A percentile compares a stretch with the other conserved stretches of the same genome.
Evolutionary conservation across 92 coral and sea anemone genomes (phyloP).

Genomic region (Phenganax marumi): DNA sequence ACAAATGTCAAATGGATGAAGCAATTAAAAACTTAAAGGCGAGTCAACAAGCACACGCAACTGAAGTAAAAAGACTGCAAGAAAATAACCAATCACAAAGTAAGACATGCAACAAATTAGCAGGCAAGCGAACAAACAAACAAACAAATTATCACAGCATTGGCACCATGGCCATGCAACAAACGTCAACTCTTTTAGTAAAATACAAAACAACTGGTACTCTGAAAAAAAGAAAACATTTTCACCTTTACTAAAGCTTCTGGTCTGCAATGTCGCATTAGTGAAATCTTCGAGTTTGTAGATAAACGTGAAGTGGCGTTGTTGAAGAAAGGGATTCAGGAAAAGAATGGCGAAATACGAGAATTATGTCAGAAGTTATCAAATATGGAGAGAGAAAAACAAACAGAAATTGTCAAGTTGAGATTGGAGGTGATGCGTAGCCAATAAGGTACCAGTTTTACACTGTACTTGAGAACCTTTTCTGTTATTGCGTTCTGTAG

Average conservation of each 20-base stretch:
- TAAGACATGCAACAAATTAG: conserved; percentile 29
- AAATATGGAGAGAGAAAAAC: conserved; percentile 75
- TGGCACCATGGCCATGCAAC: too few relatives aligned
- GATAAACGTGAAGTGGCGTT: conserved; percentile 69
- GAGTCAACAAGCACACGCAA: conserved; percentile 68
- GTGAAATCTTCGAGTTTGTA: conserved; percentile 15
- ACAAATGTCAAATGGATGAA: conserved; percentile 77
- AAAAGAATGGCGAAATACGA: conserved; percentile 68
- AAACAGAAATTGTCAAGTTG: conserved; percentile 91
- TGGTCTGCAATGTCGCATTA: not conserved
- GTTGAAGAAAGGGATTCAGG: conserved; percentile 73
- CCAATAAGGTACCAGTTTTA: not conserved
- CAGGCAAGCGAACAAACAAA: not conserved
- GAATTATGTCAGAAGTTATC: conserved; percentile 72
- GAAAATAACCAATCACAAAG: conserved; percentile 77
- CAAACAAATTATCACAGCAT: not conserved
- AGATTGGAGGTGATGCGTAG: conserved; percentile 69
- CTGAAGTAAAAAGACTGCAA: conserved; percentile 64
- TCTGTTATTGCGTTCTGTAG: conserved; percentile 38
- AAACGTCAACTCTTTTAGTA: too few relatives aligned
- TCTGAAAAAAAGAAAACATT: not conserved
- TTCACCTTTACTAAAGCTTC: not conserved
- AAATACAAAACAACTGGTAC: too few relatives aligned
- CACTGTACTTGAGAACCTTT: not conserved
- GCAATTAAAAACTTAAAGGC: conserved; percentile 70